phyloP scores from a whole-genome alignment of 2,888 invertebrate species.

The Eupsilia transversa region DNA sequence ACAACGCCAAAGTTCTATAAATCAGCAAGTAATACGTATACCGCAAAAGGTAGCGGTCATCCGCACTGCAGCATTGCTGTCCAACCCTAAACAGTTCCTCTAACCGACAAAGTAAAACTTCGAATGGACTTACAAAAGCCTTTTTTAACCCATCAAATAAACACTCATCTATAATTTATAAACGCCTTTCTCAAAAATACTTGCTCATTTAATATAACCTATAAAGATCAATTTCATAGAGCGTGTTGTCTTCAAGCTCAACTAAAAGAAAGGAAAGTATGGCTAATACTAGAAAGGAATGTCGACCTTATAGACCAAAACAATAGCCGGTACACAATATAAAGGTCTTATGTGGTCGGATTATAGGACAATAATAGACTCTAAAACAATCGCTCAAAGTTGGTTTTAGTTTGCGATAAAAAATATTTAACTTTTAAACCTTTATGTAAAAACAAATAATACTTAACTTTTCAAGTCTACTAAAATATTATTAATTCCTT shows the following conservation, averaged over 20 bases:
- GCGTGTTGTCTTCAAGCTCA: slow-evolving; percentile 57
- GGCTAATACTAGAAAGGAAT: slow-evolving; percentile 67
- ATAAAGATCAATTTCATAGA: slow-evolving; percentile 72
- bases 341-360: slow-evolving; percentile 24
- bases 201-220: slow-evolving; percentile 62
- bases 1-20: neutral
- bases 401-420: slow-evolving; percentile 25
- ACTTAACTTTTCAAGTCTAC: neutral
- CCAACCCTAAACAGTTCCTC: slow-evolving; percentile 2
- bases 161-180: slow-evolving; percentile 66
- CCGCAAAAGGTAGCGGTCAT: neutral
- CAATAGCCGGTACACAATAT: slow-evolving; percentile 68
- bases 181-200: slow-evolving; percentile 71
- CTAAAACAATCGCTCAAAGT: slow-evolving; percentile 16
- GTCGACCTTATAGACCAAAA: slow-evolving; percentile 70
- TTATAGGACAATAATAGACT: slow-evolving; percentile 35
- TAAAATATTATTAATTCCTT: no score
- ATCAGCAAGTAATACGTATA: neutral
- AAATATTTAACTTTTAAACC: slow-evolving; percentile 2
- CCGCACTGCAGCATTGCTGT: slow-evolving; percentile 25
- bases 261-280: slow-evolving; percentile 54
- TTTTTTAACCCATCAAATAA: slow-evolving; percentile 68
- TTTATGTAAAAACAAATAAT: neutral
- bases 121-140: slow-evolving; percentile 54
- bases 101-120: slow-evolving; percentile 44